Evolutionary conservation across 2,113 vertebrate species (phyloP).

Genomic region (Holacanthus passer): DNA sequence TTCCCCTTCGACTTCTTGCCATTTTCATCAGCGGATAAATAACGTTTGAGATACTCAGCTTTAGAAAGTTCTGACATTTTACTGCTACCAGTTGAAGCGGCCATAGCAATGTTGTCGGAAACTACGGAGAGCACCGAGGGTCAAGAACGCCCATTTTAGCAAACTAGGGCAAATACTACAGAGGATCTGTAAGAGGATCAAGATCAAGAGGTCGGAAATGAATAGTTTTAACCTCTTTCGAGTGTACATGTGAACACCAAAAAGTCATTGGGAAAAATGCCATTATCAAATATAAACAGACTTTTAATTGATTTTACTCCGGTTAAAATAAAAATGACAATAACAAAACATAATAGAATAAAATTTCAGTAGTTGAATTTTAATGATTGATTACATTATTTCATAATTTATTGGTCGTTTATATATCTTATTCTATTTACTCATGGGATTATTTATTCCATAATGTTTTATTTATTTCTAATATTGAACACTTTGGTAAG

Average conservation of each 20-base stretch:
- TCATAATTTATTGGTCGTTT: not conserved
- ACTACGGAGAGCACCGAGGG: constrained; percentile 60
- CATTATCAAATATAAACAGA: too few species aligned
- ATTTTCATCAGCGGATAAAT: constrained; percentile 77
- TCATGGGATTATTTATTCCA: not conserved
- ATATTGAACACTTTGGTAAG: not conserved
- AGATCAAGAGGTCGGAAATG: too few species aligned
- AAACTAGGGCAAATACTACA: not conserved
- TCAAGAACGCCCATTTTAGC: constrained; percentile 8
- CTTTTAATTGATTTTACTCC: too few species aligned
- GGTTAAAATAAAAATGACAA: too few species aligned
- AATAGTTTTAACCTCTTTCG: too few species aligned
- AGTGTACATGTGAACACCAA: too few species aligned
- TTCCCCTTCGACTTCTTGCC: constrained; percentile 76
- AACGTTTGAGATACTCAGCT: constrained; percentile 86
- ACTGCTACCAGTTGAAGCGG: constrained; percentile 59
- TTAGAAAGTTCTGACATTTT: constrained; percentile 77
- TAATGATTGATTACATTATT: not conserved
- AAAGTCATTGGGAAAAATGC: too few species aligned
- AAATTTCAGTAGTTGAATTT: too few species aligned
- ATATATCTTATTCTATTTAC: not conserved
- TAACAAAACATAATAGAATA: too few species aligned
- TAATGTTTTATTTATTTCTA: not conserved
- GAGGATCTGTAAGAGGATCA: too few species aligned
- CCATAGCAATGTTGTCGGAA: constrained; percentile 74